These are phyloP conservation scores for Polyommatus icarus DNA, from an alignment of 2,888 invertebrate species.

Conservation along the genomic window DNA sequence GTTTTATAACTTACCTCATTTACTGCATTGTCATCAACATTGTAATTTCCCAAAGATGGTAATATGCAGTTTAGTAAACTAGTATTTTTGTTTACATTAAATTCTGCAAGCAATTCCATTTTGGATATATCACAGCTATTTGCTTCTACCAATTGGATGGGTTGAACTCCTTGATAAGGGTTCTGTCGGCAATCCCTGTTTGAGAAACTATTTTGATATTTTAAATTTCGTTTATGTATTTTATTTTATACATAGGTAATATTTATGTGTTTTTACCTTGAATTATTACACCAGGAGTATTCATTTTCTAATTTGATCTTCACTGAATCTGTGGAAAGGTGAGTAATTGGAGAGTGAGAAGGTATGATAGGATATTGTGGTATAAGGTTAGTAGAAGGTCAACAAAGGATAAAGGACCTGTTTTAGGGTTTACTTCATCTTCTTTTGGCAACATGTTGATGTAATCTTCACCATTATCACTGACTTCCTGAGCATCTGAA, in stretches of 20 bases:
- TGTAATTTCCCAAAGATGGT: constrained; percentile 66
- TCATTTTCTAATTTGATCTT: constrained; percentile 33
- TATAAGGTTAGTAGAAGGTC: background rate
- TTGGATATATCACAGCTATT: constrained; percentile 52
- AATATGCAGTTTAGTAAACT: constrained; percentile 70
- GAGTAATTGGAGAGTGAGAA: constrained; percentile 36
- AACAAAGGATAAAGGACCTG: constrained; percentile 51
- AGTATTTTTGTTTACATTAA: constrained; percentile 62
- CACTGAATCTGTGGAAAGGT: constrained; percentile 34
- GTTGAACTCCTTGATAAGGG: constrained; percentile 60
- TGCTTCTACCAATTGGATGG: constrained; percentile 67
- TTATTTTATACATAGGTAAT: background rate
- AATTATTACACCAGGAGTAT: background rate
- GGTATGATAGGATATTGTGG: constrained; percentile 37
- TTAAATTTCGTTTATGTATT: background rate
- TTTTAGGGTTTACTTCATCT: constrained; percentile 42
- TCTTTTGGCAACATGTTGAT: constrained; percentile 59
- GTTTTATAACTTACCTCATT: constrained; percentile 52
- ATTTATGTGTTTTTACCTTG: constrained; percentile 1
- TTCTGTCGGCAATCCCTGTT: constrained; percentile 49
- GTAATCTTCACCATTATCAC: constrained; percentile 64
- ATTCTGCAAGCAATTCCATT: constrained; percentile 63
- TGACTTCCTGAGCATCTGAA: constrained; percentile 59
- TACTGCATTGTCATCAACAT: constrained; percentile 64
- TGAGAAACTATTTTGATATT: background rate